These are phyloP conservation scores for Thera britannica DNA, from an alignment of 2,888 invertebrate genomes.

Conservation along the genomic window DNA sequence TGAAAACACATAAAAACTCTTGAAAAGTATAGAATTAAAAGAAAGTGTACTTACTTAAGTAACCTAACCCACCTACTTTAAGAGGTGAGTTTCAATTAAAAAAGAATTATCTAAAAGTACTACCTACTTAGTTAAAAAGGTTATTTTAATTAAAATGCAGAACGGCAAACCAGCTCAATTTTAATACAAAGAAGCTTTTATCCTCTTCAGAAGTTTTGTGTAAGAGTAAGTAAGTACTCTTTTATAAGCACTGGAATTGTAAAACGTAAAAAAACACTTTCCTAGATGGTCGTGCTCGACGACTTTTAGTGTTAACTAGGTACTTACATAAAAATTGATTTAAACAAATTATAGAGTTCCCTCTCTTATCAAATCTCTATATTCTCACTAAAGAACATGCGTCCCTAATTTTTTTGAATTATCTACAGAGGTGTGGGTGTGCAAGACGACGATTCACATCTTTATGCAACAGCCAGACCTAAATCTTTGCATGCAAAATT, in stretches of 20 bases:
- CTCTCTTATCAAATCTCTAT: no score
- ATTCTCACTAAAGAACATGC: no score
- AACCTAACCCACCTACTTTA: background rate
- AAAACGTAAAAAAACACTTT: background rate
- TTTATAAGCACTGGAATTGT: slow-evolving; percentile 47
- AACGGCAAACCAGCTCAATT: slow-evolving; percentile 26
- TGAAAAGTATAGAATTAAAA: background rate
- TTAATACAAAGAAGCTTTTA: slow-evolving; percentile 38
- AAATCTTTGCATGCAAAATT: no score
- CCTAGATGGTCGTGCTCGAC: no score
- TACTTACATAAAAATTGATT: no score
- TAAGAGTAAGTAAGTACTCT: slow-evolving; percentile 19
- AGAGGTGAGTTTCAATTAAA: background rate
- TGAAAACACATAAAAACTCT: slow-evolving; percentile 40
- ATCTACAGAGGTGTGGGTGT: no score
- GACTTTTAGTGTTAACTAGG: no score
- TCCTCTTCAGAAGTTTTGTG: slow-evolving; percentile 29
- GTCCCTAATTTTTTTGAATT: no score
- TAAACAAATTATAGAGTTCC: no score
- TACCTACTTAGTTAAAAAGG: background rate
- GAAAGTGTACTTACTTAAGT: background rate
- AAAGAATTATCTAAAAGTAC: background rate
- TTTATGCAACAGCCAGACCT: no score
- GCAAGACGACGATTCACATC: no score
- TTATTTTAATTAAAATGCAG: slow-evolving; percentile 21